Conservation (phyloP, 2,113 vertebrate species). For the Acinonyx jubatus region DNA sequence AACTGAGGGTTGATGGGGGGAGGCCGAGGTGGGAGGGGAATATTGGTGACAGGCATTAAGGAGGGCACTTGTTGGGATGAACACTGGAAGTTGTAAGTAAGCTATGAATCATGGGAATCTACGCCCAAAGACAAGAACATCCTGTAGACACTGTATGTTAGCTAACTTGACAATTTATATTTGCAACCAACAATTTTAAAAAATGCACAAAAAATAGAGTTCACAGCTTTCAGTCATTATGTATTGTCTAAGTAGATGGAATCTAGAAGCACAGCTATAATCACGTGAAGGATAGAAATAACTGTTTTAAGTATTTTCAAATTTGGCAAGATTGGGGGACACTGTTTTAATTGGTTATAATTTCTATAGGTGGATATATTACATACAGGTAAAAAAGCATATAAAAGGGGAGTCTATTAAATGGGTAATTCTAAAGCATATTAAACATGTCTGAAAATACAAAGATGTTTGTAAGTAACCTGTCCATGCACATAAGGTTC, state of each 20-base stretch:
- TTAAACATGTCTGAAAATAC: slow-evolving; percentile 23
- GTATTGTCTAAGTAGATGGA: not conserved
- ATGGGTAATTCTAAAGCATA: not conserved
- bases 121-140: too few species aligned
- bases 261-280: slow-evolving; percentile 37
- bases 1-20: too few species aligned
- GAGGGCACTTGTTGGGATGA: too few species aligned
- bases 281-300: not conserved
- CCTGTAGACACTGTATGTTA: too few species aligned
- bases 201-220: not conserved
- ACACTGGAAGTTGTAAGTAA: too few species aligned
- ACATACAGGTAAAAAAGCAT: not conserved
- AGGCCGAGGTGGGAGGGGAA: too few species aligned
- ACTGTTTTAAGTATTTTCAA: not conserved
- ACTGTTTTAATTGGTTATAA: not conserved
- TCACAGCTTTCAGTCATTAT: not conserved
- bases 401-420: not conserved
- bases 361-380: not conserved
- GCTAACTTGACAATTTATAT: too few species aligned
- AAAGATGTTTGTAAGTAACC: not conserved
- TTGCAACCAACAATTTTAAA: not conserved
- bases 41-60: too few species aligned
- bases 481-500: slow-evolving; percentile 8
- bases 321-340: not conserved
- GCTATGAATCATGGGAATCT: too few species aligned